Evolutionary conservation across 2,113 vertebrate genomes (phyloP), one percentile per base, ranked within the genome.

Genomic region (Erpornis zantholeuca): DNA sequence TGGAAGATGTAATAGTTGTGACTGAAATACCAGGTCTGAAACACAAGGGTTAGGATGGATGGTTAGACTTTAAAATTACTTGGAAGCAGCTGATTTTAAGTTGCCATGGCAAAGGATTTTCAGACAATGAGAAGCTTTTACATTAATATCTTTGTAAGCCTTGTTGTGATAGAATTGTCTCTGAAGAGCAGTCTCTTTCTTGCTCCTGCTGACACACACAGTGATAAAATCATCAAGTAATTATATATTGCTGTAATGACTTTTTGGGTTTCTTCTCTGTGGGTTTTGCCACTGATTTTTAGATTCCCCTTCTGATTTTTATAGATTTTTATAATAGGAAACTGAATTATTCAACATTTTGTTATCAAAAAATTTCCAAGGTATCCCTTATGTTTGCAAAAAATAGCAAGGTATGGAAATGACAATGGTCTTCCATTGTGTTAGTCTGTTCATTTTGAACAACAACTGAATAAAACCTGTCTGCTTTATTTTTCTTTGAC

Each of bases 91-190:
- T 91, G 96, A 95, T 96, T 97, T 97, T 93, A 97, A 97, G 97
- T 98, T 98, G 97, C 98, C 97, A 98, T 98, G 97, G 97, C 93
- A 97, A 98, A 97, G 96, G 94, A 96, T 97, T 97, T 92, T 78
- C 94, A 97, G 96, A 98, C 97, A 98, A 97, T 92, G 96, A 88
- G 93, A 96, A 93, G 94, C 96, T 98, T 97, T 97, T 97, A 95
- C 96, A 91, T 96, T 96, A 97, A 96, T 97, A 90, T 96, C 90
- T 96, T 93, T 95, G 94, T 96, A 94, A 93, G 78, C 91, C 94
- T 96, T 97, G 96, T 97, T 97, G 87, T 95, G 97, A 96, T 96
- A 96, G 94, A 96, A 96, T 96, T 97, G 97, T 96, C 96, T 97
- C 75, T 86, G 96, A 98, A 97, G 91, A 97, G 92, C 90, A 84